Evolutionary conservation across 2,797 vertebrate species (phyloP).

Genomic region (Phoxinus dragarum): DNA sequence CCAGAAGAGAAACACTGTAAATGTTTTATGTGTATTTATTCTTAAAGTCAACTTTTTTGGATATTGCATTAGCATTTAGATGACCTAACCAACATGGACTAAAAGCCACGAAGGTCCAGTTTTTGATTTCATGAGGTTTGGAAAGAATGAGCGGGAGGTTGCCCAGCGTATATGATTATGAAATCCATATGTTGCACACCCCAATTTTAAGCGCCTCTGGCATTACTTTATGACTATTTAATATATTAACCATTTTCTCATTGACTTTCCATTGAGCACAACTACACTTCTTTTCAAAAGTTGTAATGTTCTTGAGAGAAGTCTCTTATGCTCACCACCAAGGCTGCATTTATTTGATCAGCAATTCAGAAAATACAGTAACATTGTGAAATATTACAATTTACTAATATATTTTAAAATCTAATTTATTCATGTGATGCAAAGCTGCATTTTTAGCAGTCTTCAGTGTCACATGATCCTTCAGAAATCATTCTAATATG

Average conservation of each 20-base stretch:
- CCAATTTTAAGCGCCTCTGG: not conserved
- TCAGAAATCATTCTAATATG: not conserved
- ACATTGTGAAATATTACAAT: not conserved
- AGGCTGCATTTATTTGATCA: not conserved
- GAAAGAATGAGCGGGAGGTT: not conserved
- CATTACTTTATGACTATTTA: not conserved
- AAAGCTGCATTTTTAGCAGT: not conserved
- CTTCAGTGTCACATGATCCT: not conserved
- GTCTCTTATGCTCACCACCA: not conserved
- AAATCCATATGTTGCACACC: not conserved
- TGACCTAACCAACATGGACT: not conserved
- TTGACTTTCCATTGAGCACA: not conserved
- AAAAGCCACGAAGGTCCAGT: not conserved
- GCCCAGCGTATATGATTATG: not conserved
- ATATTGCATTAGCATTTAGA: slow-evolving; percentile 19
- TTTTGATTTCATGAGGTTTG: not conserved
- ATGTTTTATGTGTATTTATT: not conserved
- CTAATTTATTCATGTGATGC: not conserved
- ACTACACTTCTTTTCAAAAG: not conserved
- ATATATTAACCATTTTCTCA: not conserved
- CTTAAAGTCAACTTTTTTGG: slow-evolving; percentile 3
- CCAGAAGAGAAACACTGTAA: slow-evolving; percentile 5
- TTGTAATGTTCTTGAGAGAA: not conserved
- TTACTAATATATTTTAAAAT: not conserved
- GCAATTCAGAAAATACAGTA: not conserved